These are phyloP conservation scores for Pedionomus torquatus DNA, from an alignment of 2,113 vertebrate genomes.

Conservation along the genomic window DNA sequence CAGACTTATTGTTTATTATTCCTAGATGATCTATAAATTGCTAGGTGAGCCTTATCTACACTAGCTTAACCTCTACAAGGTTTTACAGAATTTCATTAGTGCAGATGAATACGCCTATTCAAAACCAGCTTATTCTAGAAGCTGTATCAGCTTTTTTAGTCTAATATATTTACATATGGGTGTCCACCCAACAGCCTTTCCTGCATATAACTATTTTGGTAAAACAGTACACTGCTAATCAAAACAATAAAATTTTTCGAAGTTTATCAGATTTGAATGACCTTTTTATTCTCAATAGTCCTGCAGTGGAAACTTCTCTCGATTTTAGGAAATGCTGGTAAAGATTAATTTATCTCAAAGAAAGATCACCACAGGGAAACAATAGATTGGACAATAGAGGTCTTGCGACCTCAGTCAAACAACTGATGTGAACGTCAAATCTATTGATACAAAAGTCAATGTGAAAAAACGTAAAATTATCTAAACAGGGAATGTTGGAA, in stretches of 20 bases:
- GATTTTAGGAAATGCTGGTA: slow-evolving; percentile 15
- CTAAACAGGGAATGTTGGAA: not conserved
- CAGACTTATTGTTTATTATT: not conserved
- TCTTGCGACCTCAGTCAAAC: not conserved
- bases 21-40: not conserved
- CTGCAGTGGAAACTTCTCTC: slow-evolving; percentile 13
- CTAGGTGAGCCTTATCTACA: not conserved
- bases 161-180: not conserved
- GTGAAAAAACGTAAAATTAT: not conserved
- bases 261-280: slow-evolving; percentile 42
- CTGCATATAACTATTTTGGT: slow-evolving; percentile 18
- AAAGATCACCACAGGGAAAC: slow-evolving; percentile 25
- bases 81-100: not conserved
- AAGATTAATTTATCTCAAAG: slow-evolving; percentile 37
- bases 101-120: not conserved
- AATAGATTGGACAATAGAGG: slow-evolving; percentile 21
- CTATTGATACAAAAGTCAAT: not conserved
- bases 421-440: not conserved
- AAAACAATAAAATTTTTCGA: not conserved
- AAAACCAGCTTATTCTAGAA: not conserved
- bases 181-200: slow-evolving; percentile 17
- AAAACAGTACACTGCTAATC: not conserved
- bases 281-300: slow-evolving; percentile 48
- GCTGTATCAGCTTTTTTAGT: not conserved
- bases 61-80: not conserved